Evolutionary conservation across 2,797 vertebrate genomes (phyloP).

Genomic region (Sebastes diploproa): DNA sequence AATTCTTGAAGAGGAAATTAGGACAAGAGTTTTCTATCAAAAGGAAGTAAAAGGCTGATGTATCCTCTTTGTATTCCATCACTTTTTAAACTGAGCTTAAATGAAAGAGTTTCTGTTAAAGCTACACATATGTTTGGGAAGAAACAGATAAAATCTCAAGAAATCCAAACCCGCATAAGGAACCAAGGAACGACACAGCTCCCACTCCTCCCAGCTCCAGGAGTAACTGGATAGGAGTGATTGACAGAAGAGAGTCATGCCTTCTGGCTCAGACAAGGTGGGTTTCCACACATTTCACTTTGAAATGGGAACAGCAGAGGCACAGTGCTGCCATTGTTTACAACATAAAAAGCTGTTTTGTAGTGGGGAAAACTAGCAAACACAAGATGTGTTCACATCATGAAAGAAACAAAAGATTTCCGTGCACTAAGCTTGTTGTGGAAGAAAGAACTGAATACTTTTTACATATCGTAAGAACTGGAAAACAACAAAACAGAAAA

Average conservation of each 20-base stretch:
- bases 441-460: not conserved
- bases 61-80: not conserved
- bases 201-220: not conserved
- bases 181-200: not conserved
- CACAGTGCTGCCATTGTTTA: conserved; percentile 48
- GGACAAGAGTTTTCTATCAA: not conserved
- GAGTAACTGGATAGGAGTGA: conserved; percentile 45
- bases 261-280: conserved; percentile 20
- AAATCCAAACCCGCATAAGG: conserved; percentile 13
- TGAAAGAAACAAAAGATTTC: not conserved
- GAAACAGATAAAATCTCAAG: not conserved
- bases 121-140: too few species aligned
- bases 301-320: conserved; percentile 27
- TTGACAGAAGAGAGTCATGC: conserved; percentile 23
- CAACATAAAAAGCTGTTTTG: conserved; percentile 29
- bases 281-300: conserved; percentile 26
- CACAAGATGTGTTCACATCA: conserved; percentile 11
- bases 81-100: too few species aligned
- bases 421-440: not conserved
- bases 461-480: not conserved
- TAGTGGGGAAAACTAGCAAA: conserved; percentile 10
- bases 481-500: not conserved
- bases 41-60: not conserved
- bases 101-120: too few species aligned
- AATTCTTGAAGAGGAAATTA: not conserved